Conservation (phyloP, 2,888 invertebrate species). For the Lasioglossum zephyrum region DNA sequence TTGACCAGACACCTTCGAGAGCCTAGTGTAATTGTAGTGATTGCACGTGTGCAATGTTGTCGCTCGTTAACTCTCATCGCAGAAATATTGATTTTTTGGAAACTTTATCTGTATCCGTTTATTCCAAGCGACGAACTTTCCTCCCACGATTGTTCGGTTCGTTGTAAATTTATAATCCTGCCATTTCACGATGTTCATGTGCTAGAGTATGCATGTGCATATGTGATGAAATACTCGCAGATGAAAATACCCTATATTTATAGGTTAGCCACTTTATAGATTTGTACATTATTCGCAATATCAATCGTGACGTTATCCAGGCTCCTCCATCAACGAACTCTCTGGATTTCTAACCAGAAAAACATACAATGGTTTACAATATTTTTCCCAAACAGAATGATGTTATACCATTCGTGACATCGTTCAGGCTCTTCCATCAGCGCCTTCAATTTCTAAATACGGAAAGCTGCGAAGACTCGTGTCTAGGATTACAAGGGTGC, state of each 20-base stretch:
- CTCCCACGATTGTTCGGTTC: background rate
- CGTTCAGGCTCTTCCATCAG: no score
- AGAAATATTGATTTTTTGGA: background rate
- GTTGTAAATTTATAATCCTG: background rate
- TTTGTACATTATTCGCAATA: background rate
- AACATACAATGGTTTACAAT: no score
- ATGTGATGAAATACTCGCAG: background rate
- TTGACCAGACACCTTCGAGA: background rate
- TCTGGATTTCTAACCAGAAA: background rate
- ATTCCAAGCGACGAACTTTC: background rate
- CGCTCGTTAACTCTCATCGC: background rate
- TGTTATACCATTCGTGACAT: no score
- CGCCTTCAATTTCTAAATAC: background rate
- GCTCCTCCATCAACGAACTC: background rate
- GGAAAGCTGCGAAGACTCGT: background rate
- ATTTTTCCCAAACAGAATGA: no score
- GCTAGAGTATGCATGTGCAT: background rate
- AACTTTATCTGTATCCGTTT: background rate
- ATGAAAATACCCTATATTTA: background rate
- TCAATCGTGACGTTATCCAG: background rate
- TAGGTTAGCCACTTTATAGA: background rate
- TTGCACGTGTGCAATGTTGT: background rate
- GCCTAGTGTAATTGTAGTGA: background rate
- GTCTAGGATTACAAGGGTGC: no score
- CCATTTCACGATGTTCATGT: background rate